Conservation (phyloP, 2,888 invertebrate species). For the Netelia inedita region DNA sequence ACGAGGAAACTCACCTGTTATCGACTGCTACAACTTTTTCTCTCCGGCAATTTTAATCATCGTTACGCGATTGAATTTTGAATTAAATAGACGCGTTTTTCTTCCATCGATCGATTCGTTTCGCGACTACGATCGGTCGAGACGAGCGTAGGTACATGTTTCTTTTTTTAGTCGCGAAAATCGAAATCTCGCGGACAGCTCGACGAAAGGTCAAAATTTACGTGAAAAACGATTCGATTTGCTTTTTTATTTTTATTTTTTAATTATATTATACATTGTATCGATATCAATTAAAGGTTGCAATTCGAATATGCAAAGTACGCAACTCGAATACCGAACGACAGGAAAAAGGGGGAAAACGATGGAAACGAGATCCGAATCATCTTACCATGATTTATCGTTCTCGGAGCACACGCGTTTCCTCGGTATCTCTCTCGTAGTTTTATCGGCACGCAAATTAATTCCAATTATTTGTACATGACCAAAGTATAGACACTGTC, state of each 20-base stretch:
- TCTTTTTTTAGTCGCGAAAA: too few species aligned
- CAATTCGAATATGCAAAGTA: too few species aligned
- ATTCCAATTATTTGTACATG: slow-evolving; percentile 42
- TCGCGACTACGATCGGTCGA: too few species aligned
- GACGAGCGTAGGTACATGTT: too few species aligned
- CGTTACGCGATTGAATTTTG: background rate
- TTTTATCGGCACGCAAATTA: slow-evolving; percentile 36
- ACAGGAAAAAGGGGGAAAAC: background rate
- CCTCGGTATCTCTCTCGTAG: slow-evolving; percentile 22
- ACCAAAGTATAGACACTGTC: background rate
- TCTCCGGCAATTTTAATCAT: background rate
- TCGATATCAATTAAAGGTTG: too few species aligned
- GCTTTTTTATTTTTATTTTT: too few species aligned
- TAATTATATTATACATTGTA: too few species aligned
- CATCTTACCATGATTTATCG: slow-evolving; percentile 44
- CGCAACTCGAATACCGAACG: background rate
- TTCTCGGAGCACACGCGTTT: slow-evolving; percentile 22
- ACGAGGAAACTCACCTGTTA: slow-evolving; percentile 27
- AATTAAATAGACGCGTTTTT: too few species aligned
- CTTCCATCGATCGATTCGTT: too few species aligned
- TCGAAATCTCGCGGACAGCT: too few species aligned
- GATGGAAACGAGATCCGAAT: slow-evolving; percentile 26
- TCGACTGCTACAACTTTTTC: background rate
- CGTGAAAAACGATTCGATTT: too few species aligned
- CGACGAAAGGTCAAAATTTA: too few species aligned